A percentile compares a stretch with the other conserved stretches of the same genome.
Evolutionary conservation across 1,140 invertebrate genomes (phyloP).

Genomic region (Megathymus violae): DNA sequence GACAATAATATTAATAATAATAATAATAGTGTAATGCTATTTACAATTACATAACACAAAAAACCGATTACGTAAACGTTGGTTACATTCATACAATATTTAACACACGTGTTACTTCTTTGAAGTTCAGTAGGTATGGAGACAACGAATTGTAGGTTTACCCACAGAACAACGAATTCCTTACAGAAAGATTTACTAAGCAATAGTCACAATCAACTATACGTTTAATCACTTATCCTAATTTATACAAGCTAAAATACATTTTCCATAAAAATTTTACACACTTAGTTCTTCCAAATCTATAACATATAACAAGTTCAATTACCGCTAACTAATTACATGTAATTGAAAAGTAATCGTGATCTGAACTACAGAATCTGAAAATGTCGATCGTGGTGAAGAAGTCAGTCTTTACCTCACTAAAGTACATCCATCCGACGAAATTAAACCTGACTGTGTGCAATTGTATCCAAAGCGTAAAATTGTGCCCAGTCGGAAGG

Average conservation of each 20-base stretch:
- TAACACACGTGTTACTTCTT: conserved; percentile 39
- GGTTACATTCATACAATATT: conserved; percentile 48
- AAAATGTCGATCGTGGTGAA: conserved; percentile 56
- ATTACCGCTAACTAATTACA: conserved; percentile 34
- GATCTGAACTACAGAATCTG: conserved; percentile 51
- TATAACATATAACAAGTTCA: conserved; percentile 39
- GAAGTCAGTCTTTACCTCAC: conserved; percentile 82
- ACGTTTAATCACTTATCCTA: conserved; percentile 47
- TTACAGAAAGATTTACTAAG: conserved; percentile 27
- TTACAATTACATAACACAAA: conserved; percentile 57
- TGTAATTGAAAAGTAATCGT: conserved; percentile 48
- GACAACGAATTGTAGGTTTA: conserved; percentile 45
- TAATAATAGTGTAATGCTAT: conserved; percentile 51
- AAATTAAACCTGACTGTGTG: conserved; percentile 72
- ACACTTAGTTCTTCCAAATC: conserved; percentile 42
- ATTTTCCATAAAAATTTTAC: conserved; percentile 58
- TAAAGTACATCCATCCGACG: conserved; percentile 56
- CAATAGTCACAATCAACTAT: conserved; percentile 44
- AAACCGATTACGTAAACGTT: conserved; percentile 42
- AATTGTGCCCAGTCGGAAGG: conserved; percentile 55
- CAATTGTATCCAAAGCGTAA: conserved; percentile 56
- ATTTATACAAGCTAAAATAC: conserved; percentile 58
- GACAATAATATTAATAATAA: conserved; percentile 55
- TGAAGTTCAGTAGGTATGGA: conserved; percentile 38
- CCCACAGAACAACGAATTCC: conserved; percentile 45